Conservation (phyloP, 2,888 invertebrate species). For the Heteropelma amictum region DNA sequence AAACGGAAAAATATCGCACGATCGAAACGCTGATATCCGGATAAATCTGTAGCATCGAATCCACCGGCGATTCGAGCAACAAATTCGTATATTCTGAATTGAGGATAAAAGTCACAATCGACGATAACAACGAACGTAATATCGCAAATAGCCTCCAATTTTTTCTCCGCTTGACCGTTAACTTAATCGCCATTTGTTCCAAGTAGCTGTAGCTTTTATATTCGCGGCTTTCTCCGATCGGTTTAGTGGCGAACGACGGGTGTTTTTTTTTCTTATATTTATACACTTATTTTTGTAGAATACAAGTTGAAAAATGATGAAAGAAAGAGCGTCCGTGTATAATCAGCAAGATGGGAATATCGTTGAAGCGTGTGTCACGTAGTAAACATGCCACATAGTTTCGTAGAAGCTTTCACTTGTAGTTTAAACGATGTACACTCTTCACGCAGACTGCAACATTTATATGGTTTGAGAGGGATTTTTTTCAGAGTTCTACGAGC, state of each 20-base stretch:
- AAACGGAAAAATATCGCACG: neutral
- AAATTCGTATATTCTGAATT: neutral
- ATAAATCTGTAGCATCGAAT: neutral
- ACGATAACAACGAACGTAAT: neutral
- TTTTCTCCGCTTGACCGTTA: neutral
- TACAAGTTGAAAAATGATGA: conserved; percentile 20
- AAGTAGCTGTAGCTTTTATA: neutral
- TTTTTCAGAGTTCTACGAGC: conserved; percentile 30
- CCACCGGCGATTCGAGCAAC: neutral
- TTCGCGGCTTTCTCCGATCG: conserved; percentile 20
- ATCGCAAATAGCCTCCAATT: neutral
- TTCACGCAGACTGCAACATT: conserved; percentile 16
- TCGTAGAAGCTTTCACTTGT: conserved; percentile 58
- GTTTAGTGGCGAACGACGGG: conserved; percentile 21
- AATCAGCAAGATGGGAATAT: conserved; percentile 25
- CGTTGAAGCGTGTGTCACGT: conserved; percentile 34
- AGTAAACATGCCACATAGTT: conserved; percentile 30
- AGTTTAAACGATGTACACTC: conserved; percentile 47
- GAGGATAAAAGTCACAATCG: neutral
- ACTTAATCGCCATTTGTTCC: neutral
- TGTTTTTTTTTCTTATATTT: conserved; percentile 9
- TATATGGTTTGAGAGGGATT: neutral
- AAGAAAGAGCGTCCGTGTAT: neutral
- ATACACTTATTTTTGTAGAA: neutral
- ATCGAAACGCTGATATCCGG: neutral